Conservation (phyloP, 2,888 invertebrate species). For the Folsomia candida region DNA sequence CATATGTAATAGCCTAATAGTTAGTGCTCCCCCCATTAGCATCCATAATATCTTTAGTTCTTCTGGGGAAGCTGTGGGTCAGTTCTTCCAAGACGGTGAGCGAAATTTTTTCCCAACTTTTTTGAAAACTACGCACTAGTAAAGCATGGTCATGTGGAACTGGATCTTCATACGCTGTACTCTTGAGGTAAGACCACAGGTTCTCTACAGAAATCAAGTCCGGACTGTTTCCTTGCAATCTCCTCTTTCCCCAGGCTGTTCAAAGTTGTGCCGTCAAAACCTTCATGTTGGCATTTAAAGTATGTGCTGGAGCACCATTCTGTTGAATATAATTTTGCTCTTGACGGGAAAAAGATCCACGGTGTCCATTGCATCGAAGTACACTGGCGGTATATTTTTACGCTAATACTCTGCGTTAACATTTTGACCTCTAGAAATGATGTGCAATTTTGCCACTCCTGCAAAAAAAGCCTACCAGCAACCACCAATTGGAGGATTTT, state of each 20-base stretch:
- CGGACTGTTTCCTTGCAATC: slow-evolving; percentile 20
- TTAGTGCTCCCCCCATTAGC: background rate
- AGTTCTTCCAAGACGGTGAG: background rate
- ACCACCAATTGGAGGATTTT: background rate
- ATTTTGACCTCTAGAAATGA: background rate
- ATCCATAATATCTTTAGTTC: background rate
- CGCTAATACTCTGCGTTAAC: background rate
- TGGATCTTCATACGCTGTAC: background rate
- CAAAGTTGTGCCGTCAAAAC: background rate
- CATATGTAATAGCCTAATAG: background rate
- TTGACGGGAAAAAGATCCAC: background rate
- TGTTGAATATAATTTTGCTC: background rate
- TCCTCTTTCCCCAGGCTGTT: background rate
- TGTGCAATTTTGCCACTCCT: background rate
- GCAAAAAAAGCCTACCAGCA: background rate
- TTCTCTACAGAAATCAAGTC: slow-evolving; percentile 31
- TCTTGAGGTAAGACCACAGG: slow-evolving; percentile 15
- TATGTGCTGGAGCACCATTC: background rate
- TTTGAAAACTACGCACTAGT: background rate
- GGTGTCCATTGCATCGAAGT: background rate
- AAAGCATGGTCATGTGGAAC: background rate
- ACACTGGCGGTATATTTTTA: background rate
- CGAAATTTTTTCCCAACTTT: background rate
- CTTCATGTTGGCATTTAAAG: background rate
- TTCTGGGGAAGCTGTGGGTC: background rate